A percentile compares a stretch with the other conserved stretches of the same genome.
These are phyloP conservation scores for Hydrochoerus hydrochaeris DNA, from an alignment of 2,113 vertebrate species.

Conservation along the genomic window DNA sequence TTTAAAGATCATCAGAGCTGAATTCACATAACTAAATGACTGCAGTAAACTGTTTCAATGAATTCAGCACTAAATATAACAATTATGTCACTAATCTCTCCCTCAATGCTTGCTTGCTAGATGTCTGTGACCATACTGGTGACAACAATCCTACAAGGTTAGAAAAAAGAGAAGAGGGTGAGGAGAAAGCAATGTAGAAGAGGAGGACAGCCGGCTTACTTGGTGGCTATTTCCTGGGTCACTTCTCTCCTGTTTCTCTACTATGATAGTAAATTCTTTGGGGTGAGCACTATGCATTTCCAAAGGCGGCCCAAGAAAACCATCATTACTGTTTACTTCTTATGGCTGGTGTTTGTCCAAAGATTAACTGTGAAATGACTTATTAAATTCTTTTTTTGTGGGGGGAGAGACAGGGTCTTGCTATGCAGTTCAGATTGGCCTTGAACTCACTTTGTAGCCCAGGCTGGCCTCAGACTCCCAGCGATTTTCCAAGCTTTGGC, in stretches of 20 bases:
- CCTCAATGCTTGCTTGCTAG: not conserved
- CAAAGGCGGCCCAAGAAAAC: not conserved
- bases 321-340: not conserved
- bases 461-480: no score
- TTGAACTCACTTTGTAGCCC: not conserved
- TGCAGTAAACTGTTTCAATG: not conserved
- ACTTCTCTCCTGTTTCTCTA: rapidly evolving
- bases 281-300: not conserved
- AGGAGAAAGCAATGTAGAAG: not conserved
- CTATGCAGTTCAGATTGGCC: not conserved
- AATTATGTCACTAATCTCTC: not conserved
- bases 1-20: not conserved
- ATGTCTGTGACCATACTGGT: not conserved
- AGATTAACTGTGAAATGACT: not conserved
- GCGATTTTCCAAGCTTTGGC: not conserved
- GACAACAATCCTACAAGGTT: not conserved
- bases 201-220: not conserved
- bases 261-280: no score
- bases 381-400: no score
- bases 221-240: not conserved
- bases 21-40: not conserved
- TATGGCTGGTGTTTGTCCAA: not conserved
- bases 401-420: not conserved
- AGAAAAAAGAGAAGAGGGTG: not conserved
- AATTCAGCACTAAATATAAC: not conserved